Evolutionary conservation across 2,113 vertebrate species (phyloP), one percentile per base, ranked within the genome.

Genomic region (Rhinoderma darwinii): DNA sequence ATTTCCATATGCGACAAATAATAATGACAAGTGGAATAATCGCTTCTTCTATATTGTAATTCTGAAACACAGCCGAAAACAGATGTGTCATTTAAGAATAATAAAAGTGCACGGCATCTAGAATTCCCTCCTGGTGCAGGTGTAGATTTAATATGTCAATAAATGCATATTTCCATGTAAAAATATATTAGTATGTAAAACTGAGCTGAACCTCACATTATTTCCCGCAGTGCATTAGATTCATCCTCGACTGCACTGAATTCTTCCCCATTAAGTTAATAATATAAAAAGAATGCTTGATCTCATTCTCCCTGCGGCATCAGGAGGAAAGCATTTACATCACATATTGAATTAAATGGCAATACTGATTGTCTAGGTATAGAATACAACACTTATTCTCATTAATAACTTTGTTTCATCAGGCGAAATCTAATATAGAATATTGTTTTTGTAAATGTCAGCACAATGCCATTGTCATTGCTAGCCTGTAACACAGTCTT

Each of bases 131-230:
- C 32, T 27, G 68, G 4, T 41, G 32, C 18, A 84, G 68, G 44
- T 84, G 47, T 11, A 84, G 30, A 85, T 66, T 79, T 86, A 70
- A n/a, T 86, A 77, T 70, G 37, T 78, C 61, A 86, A 54, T 78
- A 86, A 68, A 79, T 79, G 22, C 41, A 68, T 70, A 75, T 84
- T 56, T 43, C 32, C n/a, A 66, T 63, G 15, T 77, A 59, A 78
- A 66, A 77, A 85, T 25, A 66, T 63, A 78, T 84, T 74, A 61
- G 51, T 51, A 79, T 78, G 75, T 63, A 79, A 79, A 79, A 54
- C 56, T 70, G 56, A 79, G 14, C 43, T 30, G 32, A 41, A 51
- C 20, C 54, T 44, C 51, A 41, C 17, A 80, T 61, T 59, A 72
- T 47, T 63, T 76, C 39, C 56, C 61, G 37, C 73, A 44, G 54